Evolutionary conservation across 2,113 vertebrate genomes (phyloP).

Genomic region (Nymphicus hollandicus): DNA sequence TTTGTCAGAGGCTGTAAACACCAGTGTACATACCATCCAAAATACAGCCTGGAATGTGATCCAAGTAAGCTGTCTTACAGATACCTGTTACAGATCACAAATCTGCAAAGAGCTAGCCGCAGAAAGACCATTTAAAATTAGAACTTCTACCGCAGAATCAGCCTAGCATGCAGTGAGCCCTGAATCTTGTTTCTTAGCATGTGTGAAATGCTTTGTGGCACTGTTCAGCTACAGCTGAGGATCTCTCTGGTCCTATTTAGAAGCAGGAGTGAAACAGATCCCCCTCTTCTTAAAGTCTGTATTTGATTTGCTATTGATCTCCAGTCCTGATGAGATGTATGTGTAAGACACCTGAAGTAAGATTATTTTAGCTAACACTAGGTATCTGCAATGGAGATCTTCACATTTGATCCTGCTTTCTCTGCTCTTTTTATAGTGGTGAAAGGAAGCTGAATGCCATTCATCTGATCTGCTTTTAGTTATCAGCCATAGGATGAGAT

Average conservation of each 20-base stretch:
- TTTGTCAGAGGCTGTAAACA: not conserved
- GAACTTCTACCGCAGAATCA: not conserved
- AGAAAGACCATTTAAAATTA: not conserved
- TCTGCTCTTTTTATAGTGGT: not conserved
- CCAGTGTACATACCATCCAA: not conserved
- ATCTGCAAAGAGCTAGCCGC: not conserved
- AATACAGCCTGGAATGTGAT: not conserved
- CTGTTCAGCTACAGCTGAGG: not conserved
- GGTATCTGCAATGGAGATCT: not conserved
- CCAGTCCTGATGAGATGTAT: not conserved
- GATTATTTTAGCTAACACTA: not conserved
- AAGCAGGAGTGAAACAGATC: not conserved
- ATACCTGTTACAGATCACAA: not conserved
- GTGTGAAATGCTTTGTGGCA: not conserved
- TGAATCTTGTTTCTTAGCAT: not conserved
- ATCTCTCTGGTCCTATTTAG: not conserved
- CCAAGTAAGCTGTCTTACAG: not conserved
- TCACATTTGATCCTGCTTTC: not conserved
- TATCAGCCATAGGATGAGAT: not conserved
- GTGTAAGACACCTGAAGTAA: not conserved
- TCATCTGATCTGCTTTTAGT: not conserved
- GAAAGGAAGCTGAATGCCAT: not conserved
- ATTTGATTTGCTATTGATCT: not conserved
- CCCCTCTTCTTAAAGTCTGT: not conserved
- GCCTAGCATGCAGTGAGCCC: not conserved